phyloP scores from a whole-genome alignment of 2,797 vertebrate species.

The Acestrorhynchus altus region DNA sequence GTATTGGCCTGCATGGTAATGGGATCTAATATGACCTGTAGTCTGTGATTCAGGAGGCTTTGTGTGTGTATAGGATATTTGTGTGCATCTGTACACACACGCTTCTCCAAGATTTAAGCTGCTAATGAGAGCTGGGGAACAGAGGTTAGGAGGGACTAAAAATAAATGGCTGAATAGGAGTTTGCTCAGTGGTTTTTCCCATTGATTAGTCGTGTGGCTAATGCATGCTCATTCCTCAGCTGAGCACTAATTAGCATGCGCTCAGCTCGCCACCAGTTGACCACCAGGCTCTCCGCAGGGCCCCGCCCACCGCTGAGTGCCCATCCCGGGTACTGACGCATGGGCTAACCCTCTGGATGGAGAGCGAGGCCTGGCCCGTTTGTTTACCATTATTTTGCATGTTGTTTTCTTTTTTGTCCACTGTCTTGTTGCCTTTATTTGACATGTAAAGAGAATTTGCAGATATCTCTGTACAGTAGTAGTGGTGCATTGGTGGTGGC shows the following conservation, averaged over 20 bases:
- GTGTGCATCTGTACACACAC: slow-evolving; percentile 34
- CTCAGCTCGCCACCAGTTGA: slow-evolving; percentile 86
- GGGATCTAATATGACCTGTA: slow-evolving; percentile 32
- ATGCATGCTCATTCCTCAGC: slow-evolving; percentile 92
- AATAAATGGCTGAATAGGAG: slow-evolving; percentile 88
- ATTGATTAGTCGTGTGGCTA: slow-evolving; percentile 96
- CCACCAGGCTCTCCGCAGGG: slow-evolving; percentile 67
- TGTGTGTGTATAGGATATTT: slow-evolving; percentile 32
- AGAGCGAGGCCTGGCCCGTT: background rate
- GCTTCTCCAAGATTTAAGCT: slow-evolving; percentile 50
- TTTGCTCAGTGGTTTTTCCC: slow-evolving; percentile 96
- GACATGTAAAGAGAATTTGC: too few relatives aligned
- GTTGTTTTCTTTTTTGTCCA: background rate
- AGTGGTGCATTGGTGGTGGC: background rate
- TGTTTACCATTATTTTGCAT: background rate
- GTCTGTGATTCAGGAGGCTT: slow-evolving; percentile 27
- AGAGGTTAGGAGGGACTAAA: slow-evolving; percentile 75
- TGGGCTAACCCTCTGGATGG: slow-evolving; percentile 9
- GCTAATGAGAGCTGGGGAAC: slow-evolving; percentile 59
- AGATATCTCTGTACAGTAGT: background rate
- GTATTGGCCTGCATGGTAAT: slow-evolving; percentile 36
- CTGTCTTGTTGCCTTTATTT: background rate
- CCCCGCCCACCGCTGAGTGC: slow-evolving; percentile 30
- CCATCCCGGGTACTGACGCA: slow-evolving; percentile 27
- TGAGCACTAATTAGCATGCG: slow-evolving; percentile 92